Conservation (phyloP, 2,888 invertebrate genomes). For the Polietes domitor region DNA sequence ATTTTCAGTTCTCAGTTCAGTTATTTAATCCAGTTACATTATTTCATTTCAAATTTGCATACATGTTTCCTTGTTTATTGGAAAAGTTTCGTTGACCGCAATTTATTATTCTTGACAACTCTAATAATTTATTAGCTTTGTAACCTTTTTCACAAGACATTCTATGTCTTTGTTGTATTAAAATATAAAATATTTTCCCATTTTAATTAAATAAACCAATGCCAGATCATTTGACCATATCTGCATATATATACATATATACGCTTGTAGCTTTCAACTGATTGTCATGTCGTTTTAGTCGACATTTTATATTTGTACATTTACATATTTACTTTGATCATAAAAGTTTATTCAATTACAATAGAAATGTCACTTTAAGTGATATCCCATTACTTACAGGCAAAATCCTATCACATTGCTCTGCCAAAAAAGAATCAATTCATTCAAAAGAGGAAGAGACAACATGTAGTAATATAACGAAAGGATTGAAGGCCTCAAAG, state of each 20-base stretch:
- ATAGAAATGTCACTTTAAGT: slow-evolving; percentile 37
- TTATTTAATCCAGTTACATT: too few species aligned
- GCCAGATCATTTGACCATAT: background rate
- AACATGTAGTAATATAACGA: background rate
- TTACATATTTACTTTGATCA: slow-evolving; percentile 27
- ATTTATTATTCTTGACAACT: too few species aligned
- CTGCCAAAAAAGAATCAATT: slow-evolving; percentile 10
- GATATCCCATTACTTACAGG: slow-evolving; percentile 32
- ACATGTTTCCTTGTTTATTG: too few species aligned
- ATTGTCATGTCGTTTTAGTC: background rate
- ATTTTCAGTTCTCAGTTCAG: too few species aligned
- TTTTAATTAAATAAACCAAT: background rate
- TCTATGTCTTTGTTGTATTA: too few species aligned
- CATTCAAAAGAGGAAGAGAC: background rate
- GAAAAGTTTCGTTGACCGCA: too few species aligned
- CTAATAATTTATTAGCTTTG: too few species aligned
- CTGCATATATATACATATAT: background rate
- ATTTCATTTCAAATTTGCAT: too few species aligned
- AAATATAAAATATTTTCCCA: background rate
- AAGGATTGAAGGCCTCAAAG: slow-evolving; percentile 38
- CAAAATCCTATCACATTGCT: background rate
- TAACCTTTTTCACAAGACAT: too few species aligned
- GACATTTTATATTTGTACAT: background rate
- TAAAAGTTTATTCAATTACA: slow-evolving; percentile 7
- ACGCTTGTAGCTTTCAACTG: background rate